Base-by-base conservation (phyloP, 92 coral and sea anemone genomes). In the Heliopora coerulea region DNA sequence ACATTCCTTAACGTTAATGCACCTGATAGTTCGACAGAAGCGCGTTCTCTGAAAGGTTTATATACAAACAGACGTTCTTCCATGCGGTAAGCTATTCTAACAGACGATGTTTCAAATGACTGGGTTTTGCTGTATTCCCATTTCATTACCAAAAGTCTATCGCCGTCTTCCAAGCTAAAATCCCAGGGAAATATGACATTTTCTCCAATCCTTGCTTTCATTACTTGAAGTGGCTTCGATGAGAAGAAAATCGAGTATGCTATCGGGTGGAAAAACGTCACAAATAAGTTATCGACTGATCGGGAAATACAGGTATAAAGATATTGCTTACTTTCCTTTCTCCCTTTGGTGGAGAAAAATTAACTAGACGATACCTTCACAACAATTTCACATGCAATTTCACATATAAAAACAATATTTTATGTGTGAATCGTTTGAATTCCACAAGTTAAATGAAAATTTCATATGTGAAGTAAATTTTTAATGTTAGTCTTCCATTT, bases 181-280 rank as follows among this genome's bases (percentile, higher is more conserved):
- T 31, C 54, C 77, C 77, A 70, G 19, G 34, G 21, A 18, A 70
- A 70, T 5, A 49, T 52, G 19, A 70, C 29, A 35, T 70, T 58
- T 50, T 70, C 31, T 20, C 77, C 77, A 23, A 70, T 21, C 35
- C 20, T 33, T 3, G 63, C 77, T 31, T 70, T 30, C 3, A 70
- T 18, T 1, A 52, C 23, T 1, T 26, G 27, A 18, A 6, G 39
- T 0, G 75, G 30, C n/a, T 49, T 32, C 20, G 33, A n/a, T 7
- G 63, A 52, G 0, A 18, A 67, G 34, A 48, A 30, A 0, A 49
- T 63, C 24, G 56, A 58, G 7, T 70, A 41, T 0, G 63, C 77
- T 70, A 33, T 46, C 2, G n/a, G 52, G n/a, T 6, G n/a, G 52
- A 37, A 4, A 37, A 4, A 37, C 11, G 11, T 37, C 6, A 37